Evolutionary conservation across 2,797 vertebrate genomes (phyloP), one percentile per base, ranked within the genome.

Genomic region (Mus caroli): DNA sequence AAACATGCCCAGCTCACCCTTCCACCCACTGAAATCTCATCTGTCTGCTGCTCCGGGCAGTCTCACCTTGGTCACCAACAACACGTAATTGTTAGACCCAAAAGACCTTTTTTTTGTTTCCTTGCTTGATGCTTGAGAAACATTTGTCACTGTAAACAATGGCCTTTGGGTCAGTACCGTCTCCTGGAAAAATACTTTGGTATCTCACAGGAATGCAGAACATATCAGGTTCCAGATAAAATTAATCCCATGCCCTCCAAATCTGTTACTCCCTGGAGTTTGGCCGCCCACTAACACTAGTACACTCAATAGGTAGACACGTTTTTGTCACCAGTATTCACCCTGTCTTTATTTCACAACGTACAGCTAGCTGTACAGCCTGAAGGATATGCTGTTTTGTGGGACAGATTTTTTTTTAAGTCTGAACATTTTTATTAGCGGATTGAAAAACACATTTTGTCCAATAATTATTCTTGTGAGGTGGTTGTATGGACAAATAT

Each of bases 161-260:
- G 31, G 43, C 24, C 3, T 73, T 76, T 80, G 52, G 26, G 43
- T 14, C 75, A 62, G 43, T 86, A 77, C 22, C 54, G 1, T 92
- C 76, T 95, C 31, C 80, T 62, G 58, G 85, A 73, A 85, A 95
- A 94, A 93, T 52, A 80, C 56, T 52, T 31, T 11, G 24, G 11
- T 82, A 56, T 85, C 40, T 92, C 76, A 90, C 58, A 92, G 64
- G 82, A 95, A 97, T 88, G 67, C 19, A 85, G 91, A 96, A 40
- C 9, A 43, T 60, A 94, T 40, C 17, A 50, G 34, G 22, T 87
- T 90, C 20, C 78, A 88, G 26, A 93, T 87, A 93, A 87, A 94
- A 83, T 83, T 83, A 93, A 93, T 86, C 67, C 26, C 13, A 22
- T 73, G 90, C 69, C 37, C 60, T 64, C 46, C 2, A 0, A 71